Evolutionary conservation across 2,113 vertebrate genomes (phyloP).

Genomic region (Gadus chalcogrammus): DNA sequence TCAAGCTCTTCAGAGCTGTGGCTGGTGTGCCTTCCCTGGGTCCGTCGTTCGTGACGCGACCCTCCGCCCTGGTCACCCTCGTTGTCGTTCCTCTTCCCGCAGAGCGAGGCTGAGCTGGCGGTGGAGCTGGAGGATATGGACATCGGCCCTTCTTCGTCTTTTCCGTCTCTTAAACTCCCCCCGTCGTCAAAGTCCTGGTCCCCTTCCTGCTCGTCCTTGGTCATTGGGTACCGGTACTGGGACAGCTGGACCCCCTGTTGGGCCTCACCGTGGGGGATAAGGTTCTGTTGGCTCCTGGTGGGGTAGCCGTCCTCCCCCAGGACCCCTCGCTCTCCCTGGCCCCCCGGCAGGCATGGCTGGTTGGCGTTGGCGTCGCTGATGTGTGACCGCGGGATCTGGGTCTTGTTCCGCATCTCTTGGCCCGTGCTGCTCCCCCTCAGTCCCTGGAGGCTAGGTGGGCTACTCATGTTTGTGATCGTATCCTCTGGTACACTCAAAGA

Average conservation of each 20-base stretch:
- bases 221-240: constrained; percentile 60
- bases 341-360: constrained; percentile 37
- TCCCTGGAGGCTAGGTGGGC: constrained; percentile 53
- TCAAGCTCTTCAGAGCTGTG: constrained; percentile 68
- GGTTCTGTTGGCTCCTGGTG: constrained; percentile 55
- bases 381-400: constrained; percentile 43
- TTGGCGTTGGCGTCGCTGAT: constrained; percentile 71
- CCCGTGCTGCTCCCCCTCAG: constrained; percentile 54
- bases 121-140: constrained; percentile 70
- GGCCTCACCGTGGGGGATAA: constrained; percentile 64
- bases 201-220: constrained; percentile 35
- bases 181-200: constrained; percentile 50
- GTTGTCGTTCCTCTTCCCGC: constrained; percentile 59
- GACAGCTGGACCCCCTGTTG: constrained; percentile 66
- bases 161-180: constrained; percentile 50
- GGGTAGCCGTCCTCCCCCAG: constrained; percentile 33
- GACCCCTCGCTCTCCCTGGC: constrained; percentile 24
- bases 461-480: constrained; percentile 61
- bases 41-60: constrained; percentile 24
- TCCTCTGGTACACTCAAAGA: constrained; percentile 35
- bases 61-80: constrained; percentile 57
- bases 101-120: constrained; percentile 47
- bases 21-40: constrained; percentile 41
- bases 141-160: constrained; percentile 62
- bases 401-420: constrained; percentile 63